Base-by-base conservation (phyloP, 2,797 vertebrate genomes). In the Danio kyathit region DNA sequence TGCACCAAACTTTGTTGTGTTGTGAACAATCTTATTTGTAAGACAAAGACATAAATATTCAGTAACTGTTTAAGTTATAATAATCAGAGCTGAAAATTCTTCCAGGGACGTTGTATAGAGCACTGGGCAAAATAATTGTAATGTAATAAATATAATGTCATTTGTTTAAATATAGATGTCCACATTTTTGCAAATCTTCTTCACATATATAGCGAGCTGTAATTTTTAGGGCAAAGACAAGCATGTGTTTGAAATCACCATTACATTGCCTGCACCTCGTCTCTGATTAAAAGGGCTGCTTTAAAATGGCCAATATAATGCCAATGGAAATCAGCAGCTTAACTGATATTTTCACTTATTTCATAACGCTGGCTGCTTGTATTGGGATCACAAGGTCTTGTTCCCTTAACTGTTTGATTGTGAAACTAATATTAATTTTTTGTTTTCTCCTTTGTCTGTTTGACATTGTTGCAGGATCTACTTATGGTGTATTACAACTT, bases 401-500 rank as follows among this genome's bases (percentile, higher is more conserved):
- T 43, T 52, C 16, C 54, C 43, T 72, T 9, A 13, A 43, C n/a
- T 1, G 60, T 41, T 44, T 43, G 11, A 64, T n/a, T 29, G 48
- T 64, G 41, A 21, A 72, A 17, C 19, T 72, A 64, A 48, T n/a
- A 59, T 13, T n/a, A 1, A 1, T 7, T 63, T 60, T n/a, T 0
- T 48, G 6, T 48, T 44, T 44, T 17, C 17, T 14, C 4, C 5
- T 57, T 10, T 21, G 54, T 5, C 21, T 60, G 43, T 7, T 71
- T 56, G 57, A 7, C 21, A 38, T 60, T 75, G 13, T 86, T 90
- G 82, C 92, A 99, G 97, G 96, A 60, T 98, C 97, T 78, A 96
- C 96, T 0, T 99, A 98, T 80, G 97, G 98, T 79, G 80, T 98
- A 78, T 91, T 99, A 85, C 97, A 99, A 84, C 92, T 99, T 6